Percentiles rank a stretch among this genome's conserved stretches.
Evolutionary conservation across 2,888 invertebrate genomes (phyloP).

Genomic region (Phragmatobia fuliginosa): DNA sequence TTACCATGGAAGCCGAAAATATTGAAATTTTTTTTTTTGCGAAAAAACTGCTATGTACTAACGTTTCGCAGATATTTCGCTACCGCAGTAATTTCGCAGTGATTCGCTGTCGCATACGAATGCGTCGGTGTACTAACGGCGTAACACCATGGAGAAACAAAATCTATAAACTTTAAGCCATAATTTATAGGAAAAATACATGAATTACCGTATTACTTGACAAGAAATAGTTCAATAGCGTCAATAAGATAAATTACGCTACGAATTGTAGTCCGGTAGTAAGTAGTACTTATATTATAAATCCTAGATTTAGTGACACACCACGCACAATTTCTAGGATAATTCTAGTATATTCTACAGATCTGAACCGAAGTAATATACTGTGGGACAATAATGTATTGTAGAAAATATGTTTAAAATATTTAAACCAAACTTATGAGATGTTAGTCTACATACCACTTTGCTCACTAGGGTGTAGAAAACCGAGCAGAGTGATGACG

Average conservation of each 20-base stretch:
- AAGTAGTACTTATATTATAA: conserved; percentile 32
- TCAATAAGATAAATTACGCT: conserved; percentile 22
- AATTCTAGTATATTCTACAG: conserved; percentile 46
- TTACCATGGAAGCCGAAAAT: too few species aligned
- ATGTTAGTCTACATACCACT: neutral
- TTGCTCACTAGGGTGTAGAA: neutral
- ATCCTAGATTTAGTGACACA: conserved; percentile 45
- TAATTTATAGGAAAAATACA: neutral
- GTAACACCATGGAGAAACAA: too few species aligned
- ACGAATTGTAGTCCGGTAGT: neutral
- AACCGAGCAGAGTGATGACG: neutral
- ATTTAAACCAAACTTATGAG: conserved; percentile 8
- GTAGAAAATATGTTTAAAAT: neutral
- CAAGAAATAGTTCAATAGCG: conserved; percentile 17
- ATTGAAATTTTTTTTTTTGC: too few species aligned
- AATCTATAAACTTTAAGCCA: neutral
- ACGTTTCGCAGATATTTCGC: too few species aligned
- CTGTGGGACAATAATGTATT: conserved; percentile 32
- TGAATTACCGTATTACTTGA: conserved; percentile 4
- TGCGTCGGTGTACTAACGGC: too few species aligned
- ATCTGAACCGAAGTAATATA: conserved; percentile 41
- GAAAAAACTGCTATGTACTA: too few species aligned
- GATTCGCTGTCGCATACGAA: too few species aligned
- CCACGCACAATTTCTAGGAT: conserved; percentile 44
- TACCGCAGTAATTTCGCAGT: too few species aligned